Evolutionary conservation across 2,113 vertebrate genomes (phyloP).

Genomic region (Lepidothrix coronata): DNA sequence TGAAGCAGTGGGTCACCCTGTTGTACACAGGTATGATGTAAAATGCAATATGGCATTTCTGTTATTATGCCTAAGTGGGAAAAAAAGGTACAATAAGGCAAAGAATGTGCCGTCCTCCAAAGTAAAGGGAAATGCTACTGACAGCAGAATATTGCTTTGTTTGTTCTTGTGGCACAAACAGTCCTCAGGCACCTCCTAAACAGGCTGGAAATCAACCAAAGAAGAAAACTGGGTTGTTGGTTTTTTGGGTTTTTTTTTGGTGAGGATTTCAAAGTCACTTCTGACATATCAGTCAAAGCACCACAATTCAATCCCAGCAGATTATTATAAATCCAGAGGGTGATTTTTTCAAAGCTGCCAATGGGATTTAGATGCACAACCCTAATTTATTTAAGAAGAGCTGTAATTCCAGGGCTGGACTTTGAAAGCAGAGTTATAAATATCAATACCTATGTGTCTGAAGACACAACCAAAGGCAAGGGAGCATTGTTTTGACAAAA

Average conservation of each 20-base stretch:
- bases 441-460: not conserved
- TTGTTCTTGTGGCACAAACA: not conserved
- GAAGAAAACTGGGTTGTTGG: not conserved
- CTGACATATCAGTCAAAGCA: not conserved
- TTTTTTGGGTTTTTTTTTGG: not conserved
- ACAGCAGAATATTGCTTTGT: not conserved
- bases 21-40: not conserved
- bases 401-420: not conserved
- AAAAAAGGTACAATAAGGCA: not conserved
- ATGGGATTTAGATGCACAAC: not conserved
- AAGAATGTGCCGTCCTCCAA: not conserved
- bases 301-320: not conserved
- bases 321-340: not conserved
- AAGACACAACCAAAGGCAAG: not conserved
- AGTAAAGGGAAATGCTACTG: not conserved
- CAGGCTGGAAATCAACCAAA: not conserved
- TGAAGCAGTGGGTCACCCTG: not conserved
- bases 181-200: not conserved
- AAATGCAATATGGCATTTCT: not conserved
- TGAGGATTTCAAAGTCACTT: not conserved
- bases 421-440: not conserved
- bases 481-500: not conserved
- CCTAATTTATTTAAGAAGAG: not conserved
- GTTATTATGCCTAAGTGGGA: not conserved
- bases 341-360: not conserved